phyloP scores from a whole-genome alignment of 2,888 invertebrate species.

The Habrosyne pyritoides region DNA sequence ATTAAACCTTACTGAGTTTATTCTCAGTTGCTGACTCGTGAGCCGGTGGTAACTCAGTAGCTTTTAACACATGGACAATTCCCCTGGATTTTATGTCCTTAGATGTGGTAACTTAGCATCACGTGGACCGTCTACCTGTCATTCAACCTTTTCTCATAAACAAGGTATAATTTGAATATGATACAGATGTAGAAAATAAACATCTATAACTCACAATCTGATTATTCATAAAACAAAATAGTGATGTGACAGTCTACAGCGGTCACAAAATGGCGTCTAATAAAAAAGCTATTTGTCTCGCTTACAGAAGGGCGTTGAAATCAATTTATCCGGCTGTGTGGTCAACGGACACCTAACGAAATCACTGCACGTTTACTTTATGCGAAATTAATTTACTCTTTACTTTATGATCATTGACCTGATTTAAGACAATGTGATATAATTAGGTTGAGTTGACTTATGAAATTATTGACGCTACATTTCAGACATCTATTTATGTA shows the following conservation, averaged over 20 bases:
- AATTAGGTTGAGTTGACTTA: not conserved
- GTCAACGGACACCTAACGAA: not conserved
- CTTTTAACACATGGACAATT: too few species aligned
- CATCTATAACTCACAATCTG: too few species aligned
- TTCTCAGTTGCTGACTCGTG: too few species aligned
- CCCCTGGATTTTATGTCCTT: too few species aligned
- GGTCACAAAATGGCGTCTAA: slow-evolving; percentile 34
- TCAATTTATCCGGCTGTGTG: slow-evolving; percentile 23
- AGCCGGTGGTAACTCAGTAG: too few species aligned
- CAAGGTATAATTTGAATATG: too few species aligned
- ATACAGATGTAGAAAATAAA: too few species aligned
- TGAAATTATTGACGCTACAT: not conserved
- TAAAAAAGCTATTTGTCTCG: slow-evolving; percentile 51
- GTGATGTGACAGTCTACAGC: slow-evolving; percentile 5
- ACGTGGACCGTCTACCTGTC: too few species aligned
- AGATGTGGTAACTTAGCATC: too few species aligned
- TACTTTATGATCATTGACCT: not conserved
- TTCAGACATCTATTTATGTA: too few species aligned
- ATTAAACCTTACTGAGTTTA: too few species aligned
- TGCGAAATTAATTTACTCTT: slow-evolving; percentile 4
- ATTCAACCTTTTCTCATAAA: too few species aligned
- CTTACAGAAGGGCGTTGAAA: slow-evolving; percentile 33
- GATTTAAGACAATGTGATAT: not conserved
- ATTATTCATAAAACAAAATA: slow-evolving; percentile 4
- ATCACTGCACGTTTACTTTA: not conserved